Evolutionary conservation across 2,113 vertebrate genomes (phyloP).

Genomic region (Meleagris gallopavo): DNA sequence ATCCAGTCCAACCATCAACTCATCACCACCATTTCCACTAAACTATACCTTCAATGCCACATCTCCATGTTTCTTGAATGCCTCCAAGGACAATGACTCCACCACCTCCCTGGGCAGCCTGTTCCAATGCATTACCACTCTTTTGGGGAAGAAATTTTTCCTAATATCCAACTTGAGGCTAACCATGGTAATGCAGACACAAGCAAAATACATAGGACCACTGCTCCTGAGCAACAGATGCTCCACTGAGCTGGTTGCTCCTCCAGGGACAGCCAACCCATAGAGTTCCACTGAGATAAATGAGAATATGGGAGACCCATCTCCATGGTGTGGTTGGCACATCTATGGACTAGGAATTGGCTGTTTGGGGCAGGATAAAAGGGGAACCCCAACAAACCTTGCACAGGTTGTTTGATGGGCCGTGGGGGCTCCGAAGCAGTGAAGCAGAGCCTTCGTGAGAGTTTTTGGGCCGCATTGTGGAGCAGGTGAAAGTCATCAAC

Average conservation of each 20-base stretch:
- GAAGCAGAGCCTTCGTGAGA: conserved; percentile 86
- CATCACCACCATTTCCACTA: no score
- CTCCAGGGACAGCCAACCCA: neutral
- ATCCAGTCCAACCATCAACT: no score
- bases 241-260: neutral
- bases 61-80: no score
- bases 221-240: neutral
- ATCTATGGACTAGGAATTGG: neutral
- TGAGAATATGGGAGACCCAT: neutral
- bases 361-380: neutral
- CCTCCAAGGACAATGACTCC: no score
- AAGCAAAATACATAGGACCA: neutral
- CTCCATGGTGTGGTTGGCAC: neutral
- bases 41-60: no score
- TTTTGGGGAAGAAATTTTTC: no score
- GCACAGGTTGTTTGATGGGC: conserved; percentile 66
- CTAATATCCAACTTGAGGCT: neutral
- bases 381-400: conserved; percentile 37
- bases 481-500: conserved; percentile 79
- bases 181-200: neutral
- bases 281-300: neutral
- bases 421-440: conserved; percentile 85
- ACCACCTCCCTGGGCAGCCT: no score
- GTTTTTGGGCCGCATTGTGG: conserved; percentile 75
- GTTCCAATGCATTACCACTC: no score